Evolutionary conservation across 1,140 invertebrate genomes (phyloP), one percentile per base, ranked within the genome.

Genomic region (Leptinotarsa texana): DNA sequence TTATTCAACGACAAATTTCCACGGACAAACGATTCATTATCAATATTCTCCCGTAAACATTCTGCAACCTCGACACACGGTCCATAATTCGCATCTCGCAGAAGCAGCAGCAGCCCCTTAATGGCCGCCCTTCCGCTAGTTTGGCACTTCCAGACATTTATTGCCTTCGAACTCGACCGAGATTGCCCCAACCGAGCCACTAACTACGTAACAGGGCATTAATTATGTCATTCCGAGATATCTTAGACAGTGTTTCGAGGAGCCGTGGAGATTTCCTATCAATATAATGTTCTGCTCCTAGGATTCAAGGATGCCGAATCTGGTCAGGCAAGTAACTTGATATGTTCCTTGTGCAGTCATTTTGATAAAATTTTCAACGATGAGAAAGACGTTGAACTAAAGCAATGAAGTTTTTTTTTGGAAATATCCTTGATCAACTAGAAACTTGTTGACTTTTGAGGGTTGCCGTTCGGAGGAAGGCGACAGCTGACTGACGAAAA

Each of bases 101-200:
- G 51, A 57, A 57, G 51, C 51, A 17, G 15, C 69, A 71, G 51
- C 22, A 57, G 48, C 57, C 69, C 69, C 22, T 71, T 62, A 71
- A 62, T 57, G 21, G 51, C 49, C 49, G 22, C 33, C 69, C 69
- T 48, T 24, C 49, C 33, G 24, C 42, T 42, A 47, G 42, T 71
- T 71, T 62, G 69, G 69, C 69, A 71, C 69, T 71, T 71, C 69
- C 8, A 71, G 69, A 71, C 69, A 71, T 71, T 71, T 62, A 71
- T 71, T 71, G 57, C 69, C 69, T 51, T 62, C 51, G 22, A 27
- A 71, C 42, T 71, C 49, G 69, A 71, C 69, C 69, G 57, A 71
- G 42, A 71, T 71, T 49, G 69, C 21, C 48, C 48, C 57, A 57
- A 49, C 48, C 48, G 57, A 24, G 69, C 69, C 51, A 71, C 69